Percentiles rank a stretch among this genome's conserved stretches.
Evolutionary conservation across 2,888 invertebrate species (phyloP).

Genomic region (Parnassius apollo): DNA sequence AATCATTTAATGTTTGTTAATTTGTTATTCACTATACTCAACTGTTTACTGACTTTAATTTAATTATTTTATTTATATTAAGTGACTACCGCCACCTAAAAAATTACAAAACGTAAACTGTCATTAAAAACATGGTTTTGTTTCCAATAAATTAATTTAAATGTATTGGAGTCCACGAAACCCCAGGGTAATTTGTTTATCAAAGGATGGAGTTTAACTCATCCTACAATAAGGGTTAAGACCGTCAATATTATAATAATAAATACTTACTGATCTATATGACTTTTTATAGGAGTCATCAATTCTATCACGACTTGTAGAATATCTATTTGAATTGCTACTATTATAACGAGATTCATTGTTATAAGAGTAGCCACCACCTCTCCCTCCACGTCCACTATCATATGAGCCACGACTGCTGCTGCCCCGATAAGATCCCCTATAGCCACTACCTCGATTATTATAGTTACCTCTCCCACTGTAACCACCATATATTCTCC

Average conservation of each 20-base stretch:
- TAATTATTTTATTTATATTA: too few species aligned
- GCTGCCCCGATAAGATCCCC: slow-evolving; percentile 67
- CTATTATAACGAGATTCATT: slow-evolving; percentile 68
- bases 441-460: slow-evolving; percentile 58
- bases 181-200: too few species aligned
- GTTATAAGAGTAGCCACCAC: slow-evolving; percentile 67
- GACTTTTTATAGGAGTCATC: slow-evolving; percentile 75
- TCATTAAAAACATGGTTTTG: too few species aligned
- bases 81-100: too few species aligned
- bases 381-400: slow-evolving; percentile 62
- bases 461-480: slow-evolving; percentile 58
- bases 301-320: slow-evolving; percentile 61
- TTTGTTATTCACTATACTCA: too few species aligned
- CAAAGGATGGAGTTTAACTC: too few species aligned
- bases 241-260: background rate
- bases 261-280: slow-evolving; percentile 67
- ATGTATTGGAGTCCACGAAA: too few species aligned
- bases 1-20: too few species aligned
- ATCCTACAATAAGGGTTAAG: too few species aligned
- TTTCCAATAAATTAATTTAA: too few species aligned
- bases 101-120: too few species aligned
- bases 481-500: slow-evolving; percentile 65
- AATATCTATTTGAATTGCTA: slow-evolving; percentile 61
- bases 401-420: slow-evolving; percentile 65
- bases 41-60: too few species aligned